phyloP scores from a whole-genome alignment of 35 echinoderm and acorn worm species.

The Chiridota heheva region DNA sequence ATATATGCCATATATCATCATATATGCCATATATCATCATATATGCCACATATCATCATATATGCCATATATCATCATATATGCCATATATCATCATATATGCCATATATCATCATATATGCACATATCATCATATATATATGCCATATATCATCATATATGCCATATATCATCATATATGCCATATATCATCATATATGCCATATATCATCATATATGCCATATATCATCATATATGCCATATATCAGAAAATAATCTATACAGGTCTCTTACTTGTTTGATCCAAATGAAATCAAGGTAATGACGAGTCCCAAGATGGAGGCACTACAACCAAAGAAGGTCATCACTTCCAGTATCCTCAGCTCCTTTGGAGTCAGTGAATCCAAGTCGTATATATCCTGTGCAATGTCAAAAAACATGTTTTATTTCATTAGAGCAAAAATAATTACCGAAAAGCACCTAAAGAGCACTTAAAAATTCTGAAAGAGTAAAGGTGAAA shows the following conservation, averaged over 20 bases:
- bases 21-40: not conserved
- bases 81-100: not conserved
- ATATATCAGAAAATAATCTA: not conserved
- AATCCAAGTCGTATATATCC: constrained; percentile 14
- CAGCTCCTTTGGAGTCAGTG: not conserved
- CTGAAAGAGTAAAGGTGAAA: too few relatives aligned
- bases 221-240: not conserved
- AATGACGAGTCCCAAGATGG: constrained; percentile 1
- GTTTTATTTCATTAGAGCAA: too few relatives aligned
- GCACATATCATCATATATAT: too few relatives aligned
- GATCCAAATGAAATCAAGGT: constrained; percentile 4
- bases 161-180: not conserved
- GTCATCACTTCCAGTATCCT: constrained; percentile 17
- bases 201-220: not conserved
- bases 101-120: not conserved
- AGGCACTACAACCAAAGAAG: constrained; percentile 25
- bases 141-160: not conserved
- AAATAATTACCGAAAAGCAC: too few relatives aligned
- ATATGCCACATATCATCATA: too few relatives aligned
- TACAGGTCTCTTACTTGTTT: not conserved
- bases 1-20: not conserved
- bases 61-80: too few relatives aligned
- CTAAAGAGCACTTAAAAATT: too few relatives aligned
- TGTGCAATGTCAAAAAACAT: too few relatives aligned
- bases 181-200: not conserved